These are phyloP conservation scores for Nyctibius grandis DNA, from an alignment of 2,797 vertebrate genomes.

Conservation along the genomic window DNA sequence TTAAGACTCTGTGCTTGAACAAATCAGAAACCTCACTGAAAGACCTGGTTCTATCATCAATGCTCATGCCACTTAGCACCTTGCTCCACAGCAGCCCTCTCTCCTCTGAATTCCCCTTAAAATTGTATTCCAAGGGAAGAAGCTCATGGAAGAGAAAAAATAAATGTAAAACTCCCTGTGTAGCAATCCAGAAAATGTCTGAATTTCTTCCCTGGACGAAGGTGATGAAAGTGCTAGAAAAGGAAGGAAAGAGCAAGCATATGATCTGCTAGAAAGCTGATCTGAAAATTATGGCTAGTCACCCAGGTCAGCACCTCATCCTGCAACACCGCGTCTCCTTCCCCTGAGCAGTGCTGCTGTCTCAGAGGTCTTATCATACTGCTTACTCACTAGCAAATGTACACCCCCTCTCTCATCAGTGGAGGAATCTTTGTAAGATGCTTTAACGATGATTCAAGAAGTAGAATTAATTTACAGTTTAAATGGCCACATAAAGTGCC, in stretches of 20 bases:
- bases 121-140: neutral
- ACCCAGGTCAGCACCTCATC: neutral
- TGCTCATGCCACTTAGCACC: neutral
- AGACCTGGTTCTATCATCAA: neutral
- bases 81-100: neutral
- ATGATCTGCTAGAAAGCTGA: neutral
- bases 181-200: neutral
- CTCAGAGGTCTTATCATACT: neutral
- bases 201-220: neutral
- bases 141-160: neutral
- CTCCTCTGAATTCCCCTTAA: neutral
- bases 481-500: neutral
- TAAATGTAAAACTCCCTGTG: neutral
- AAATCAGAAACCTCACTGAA: neutral
- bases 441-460: neutral
- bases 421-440: neutral
- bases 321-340: neutral
- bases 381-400: neutral
- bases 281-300: neutral
- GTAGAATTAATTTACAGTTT: conserved; percentile 5
- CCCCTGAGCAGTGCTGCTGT: neutral
- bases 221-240: neutral
- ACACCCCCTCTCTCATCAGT: neutral
- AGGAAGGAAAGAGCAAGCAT: neutral
- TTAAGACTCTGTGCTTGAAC: neutral